Percentiles rank a stretch among this genome's conserved stretches.
Conservation (phyloP, 2,797 vertebrate genomes). For the Bucorvus abyssinicus region DNA sequence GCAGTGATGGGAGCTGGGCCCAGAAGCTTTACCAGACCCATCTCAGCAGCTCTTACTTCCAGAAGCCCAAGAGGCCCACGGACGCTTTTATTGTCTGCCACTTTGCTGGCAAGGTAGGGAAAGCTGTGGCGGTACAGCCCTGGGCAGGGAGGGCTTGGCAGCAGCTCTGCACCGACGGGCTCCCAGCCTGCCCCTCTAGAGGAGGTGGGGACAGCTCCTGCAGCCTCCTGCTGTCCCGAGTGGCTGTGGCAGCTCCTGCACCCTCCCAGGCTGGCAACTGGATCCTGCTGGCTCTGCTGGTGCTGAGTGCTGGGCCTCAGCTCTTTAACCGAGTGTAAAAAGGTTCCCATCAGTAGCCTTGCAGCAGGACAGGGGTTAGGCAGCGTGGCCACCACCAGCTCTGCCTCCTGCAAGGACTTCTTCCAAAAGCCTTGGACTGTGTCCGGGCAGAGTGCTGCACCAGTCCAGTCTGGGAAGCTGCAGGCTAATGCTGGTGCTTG, state of each 20-base stretch:
- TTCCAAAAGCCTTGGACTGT: not conserved
- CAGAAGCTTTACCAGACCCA: constrained; percentile 80
- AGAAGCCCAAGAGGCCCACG: constrained; percentile 78
- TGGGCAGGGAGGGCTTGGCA: not conserved
- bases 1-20: constrained; percentile 82
- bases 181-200: not conserved
- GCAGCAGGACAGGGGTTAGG: not conserved
- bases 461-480: not conserved
- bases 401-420: not conserved
- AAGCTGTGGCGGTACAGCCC: not conserved
- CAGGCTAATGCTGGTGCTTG: not conserved
- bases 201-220: not conserved
- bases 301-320: not conserved
- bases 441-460: not conserved
- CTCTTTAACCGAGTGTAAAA: not conserved
- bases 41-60: constrained; percentile 73
- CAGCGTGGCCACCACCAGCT: not conserved
- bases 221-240: not conserved
- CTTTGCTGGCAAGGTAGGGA: constrained; percentile 80
- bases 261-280: not conserved
- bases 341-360: not conserved
- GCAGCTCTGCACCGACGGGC: accelerated
- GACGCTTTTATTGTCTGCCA: constrained; percentile 79
- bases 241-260: not conserved
- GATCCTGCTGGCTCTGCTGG: not conserved